Conservation (phyloP, 2,888 invertebrate species). For the Meiosimyza platycephala region DNA sequence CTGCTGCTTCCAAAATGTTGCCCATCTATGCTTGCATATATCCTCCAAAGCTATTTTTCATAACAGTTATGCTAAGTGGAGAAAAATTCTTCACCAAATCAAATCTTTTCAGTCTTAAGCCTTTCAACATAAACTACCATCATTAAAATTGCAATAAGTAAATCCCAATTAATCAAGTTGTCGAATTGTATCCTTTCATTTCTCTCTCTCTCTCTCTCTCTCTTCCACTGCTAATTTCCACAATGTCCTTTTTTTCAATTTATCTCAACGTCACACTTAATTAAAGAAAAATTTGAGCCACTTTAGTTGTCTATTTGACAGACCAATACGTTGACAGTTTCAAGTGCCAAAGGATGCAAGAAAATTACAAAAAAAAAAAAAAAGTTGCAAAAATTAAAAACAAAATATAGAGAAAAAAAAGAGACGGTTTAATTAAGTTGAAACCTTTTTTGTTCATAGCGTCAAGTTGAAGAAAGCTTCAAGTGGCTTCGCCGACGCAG, state of each 20-base stretch:
- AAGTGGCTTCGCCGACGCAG: slow-evolving; percentile 43
- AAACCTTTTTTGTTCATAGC: slow-evolving; percentile 42
- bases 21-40: too few relatives aligned
- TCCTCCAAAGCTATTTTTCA: background rate
- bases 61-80: background rate
- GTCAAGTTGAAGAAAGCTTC: slow-evolving; percentile 37
- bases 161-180: slow-evolving; percentile 30
- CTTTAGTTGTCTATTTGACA: slow-evolving; percentile 51
- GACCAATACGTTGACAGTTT: slow-evolving; percentile 49
- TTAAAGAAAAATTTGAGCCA: slow-evolving; percentile 48
- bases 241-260: slow-evolving; percentile 3
- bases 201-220: background rate
- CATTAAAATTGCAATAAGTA: background rate
- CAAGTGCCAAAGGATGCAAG: slow-evolving; percentile 34
- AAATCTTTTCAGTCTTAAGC: background rate
- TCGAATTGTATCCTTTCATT: slow-evolving; percentile 35
- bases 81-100: background rate
- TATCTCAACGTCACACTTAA: slow-evolving; percentile 42
- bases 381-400: slow-evolving; percentile 27
- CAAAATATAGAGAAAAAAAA: slow-evolving; percentile 33
- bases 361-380: slow-evolving; percentile 20
- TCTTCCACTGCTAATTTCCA: background rate
- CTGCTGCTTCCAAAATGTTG: too few relatives aligned
- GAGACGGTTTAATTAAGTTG: slow-evolving; percentile 49
- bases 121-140: too few relatives aligned